phyloP scores from a whole-genome alignment of 2,113 vertebrate genomes.

The Cryptomyrus ogoouensis region DNA sequence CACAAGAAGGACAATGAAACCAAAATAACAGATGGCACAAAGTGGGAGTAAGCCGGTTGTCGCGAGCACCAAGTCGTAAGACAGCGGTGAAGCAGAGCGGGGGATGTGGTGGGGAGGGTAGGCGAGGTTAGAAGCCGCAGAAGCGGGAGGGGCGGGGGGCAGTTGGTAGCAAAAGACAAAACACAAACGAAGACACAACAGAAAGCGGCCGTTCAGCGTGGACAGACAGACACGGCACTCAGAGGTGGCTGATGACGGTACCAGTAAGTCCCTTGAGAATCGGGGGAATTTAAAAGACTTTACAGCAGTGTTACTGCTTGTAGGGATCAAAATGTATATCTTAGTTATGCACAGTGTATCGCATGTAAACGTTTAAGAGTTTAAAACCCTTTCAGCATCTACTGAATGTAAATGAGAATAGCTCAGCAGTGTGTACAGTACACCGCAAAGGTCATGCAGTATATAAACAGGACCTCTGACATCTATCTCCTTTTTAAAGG shows the following conservation, averaged over 20 bases:
- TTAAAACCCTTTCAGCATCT: not conserved
- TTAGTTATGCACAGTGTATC: not conserved
- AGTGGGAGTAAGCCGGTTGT: slow-evolving; percentile 14
- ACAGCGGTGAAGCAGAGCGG: slow-evolving; percentile 7
- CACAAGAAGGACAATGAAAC: slow-evolving; percentile 2
- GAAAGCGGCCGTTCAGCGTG: not conserved
- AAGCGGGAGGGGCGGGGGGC: not conserved
- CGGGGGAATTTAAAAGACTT: slow-evolving; percentile 17
- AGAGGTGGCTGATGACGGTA: not conserved
- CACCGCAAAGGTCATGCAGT: not conserved
- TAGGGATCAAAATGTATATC: slow-evolving; percentile 33
- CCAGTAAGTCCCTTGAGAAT: not conserved
- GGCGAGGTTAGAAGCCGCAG: not conserved
- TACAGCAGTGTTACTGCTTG: slow-evolving; percentile 82
- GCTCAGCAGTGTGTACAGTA: not conserved
- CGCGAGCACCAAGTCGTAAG: not conserved
- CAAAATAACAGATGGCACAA: slow-evolving; percentile 5
- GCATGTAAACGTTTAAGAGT: not conserved
- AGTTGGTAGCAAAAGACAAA: not conserved
- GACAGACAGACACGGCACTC: slow-evolving; percentile 4
- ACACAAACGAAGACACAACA: slow-evolving; percentile 3
- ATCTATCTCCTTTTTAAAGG: not conserved
- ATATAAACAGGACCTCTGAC: slow-evolving; percentile 2
- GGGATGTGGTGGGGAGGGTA: not conserved
- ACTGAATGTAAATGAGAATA: not conserved